Evolutionary conservation across 2,888 invertebrate genomes (phyloP), one percentile per base, ranked within the genome.

Genomic region (Teleiodes luculella): DNA sequence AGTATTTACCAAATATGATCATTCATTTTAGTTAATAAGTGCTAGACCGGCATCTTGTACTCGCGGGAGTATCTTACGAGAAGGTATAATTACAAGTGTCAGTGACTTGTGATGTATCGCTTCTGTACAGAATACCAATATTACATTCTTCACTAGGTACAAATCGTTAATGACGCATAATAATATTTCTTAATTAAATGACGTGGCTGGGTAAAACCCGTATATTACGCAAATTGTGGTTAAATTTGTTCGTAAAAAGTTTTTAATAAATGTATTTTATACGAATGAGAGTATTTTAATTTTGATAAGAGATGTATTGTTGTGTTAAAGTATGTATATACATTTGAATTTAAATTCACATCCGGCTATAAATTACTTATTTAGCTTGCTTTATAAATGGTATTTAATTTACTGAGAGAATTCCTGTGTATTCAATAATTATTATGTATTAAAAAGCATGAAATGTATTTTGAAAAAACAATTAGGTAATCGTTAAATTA

Each of bases 101-200:
- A 28, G 20, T 14, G 39, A 18, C 24, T 41, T 52, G 16, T 36
- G 49, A 52, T 51, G 48, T 56, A 56, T 56, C 52, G 54, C 43
- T 41, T 58, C 54, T 54, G 48, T 41, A n/a, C 28, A 33, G 37
- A 24, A 43, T 20, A 35, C 51, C 7, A 36, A 49, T 53, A 37
- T 46, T 31, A 39, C 36, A 54, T 31, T 47, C 48, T 53, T 46
- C 39, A 52, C 18, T 54, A 55, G 55, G 52, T 55, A 49, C 37
- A 41, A 51, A 48, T 28, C 54, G 60, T 57, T 70, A 72, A 76
- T 75, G 74, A 71, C 61, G 64, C 66, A 59, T n/a, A 43, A 13
- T 67, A 67, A 69, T 70, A 70, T 72, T 72, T 67, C 58, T 66
- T 76, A 74, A 76, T 70, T 69, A 71, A 63, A 52, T 63, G 60